These are phyloP conservation scores for Cryptophagus acutangulus DNA, from an alignment of 2,888 invertebrate species.

Conservation along the genomic window DNA sequence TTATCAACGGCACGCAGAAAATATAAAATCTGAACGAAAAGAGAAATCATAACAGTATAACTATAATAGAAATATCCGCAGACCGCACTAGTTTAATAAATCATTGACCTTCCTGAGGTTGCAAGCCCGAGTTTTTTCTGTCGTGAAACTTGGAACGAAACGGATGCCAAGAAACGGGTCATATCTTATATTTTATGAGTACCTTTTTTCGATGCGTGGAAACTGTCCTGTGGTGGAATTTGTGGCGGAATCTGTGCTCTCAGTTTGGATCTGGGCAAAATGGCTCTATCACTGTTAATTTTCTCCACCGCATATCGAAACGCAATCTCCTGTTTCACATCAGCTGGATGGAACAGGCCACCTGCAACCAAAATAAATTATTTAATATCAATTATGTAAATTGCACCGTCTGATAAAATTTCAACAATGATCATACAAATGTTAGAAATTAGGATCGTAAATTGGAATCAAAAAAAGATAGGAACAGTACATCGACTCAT, in stretches of 20 bases:
- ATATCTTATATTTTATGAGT: conserved; percentile 30
- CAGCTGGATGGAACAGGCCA: conserved; percentile 82
- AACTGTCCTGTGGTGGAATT: conserved; percentile 87
- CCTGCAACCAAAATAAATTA: conserved; percentile 51
- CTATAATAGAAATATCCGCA: conserved; percentile 12
- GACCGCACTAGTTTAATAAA: conserved; percentile 19
- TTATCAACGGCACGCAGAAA: conserved; percentile 4
- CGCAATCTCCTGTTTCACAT: conserved; percentile 84
- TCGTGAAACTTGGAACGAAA: not conserved
- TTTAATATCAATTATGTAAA: conserved; percentile 8
- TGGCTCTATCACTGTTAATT: conserved; percentile 77
- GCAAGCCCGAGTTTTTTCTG: conserved; percentile 3
- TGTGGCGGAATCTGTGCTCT: conserved; percentile 86
- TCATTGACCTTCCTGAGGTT: conserved; percentile 19
- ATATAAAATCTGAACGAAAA: not conserved
- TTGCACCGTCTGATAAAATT: no score
- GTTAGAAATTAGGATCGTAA: no score
- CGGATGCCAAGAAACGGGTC: conserved; percentile 13
- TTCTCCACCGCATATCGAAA: conserved; percentile 90
- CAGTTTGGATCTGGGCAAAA: conserved; percentile 80
- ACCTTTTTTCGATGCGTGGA: conserved; percentile 93
- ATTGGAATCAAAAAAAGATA: no score
- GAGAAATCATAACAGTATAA: conserved; percentile 3
- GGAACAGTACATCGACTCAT: no score
- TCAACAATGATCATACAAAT: no score